phyloP scores from a whole-genome alignment of 2,888 invertebrate species.

The Aleiodes alternator region DNA sequence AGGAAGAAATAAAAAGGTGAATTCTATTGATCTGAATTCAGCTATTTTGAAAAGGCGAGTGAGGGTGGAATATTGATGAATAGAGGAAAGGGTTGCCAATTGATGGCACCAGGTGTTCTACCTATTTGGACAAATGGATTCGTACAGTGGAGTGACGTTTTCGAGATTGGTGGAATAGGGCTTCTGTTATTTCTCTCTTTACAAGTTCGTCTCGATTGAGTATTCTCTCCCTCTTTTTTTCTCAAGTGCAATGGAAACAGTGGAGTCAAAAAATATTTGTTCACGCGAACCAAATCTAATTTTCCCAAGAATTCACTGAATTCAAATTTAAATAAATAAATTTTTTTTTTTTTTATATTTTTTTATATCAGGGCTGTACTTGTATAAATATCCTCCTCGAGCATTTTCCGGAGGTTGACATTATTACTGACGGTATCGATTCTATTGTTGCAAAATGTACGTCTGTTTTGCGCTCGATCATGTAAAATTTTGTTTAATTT shows the following conservation, averaged over 20 bases:
- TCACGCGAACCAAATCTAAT: not conserved
- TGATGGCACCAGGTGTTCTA: conserved; percentile 34
- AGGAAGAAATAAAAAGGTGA: not conserved
- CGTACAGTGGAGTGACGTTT: conserved; percentile 51
- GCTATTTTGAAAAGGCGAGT: conserved; percentile 10
- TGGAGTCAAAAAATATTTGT: conserved; percentile 15
- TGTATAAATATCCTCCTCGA: too few species aligned
- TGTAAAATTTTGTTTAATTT: too few species aligned
- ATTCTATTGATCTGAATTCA: conserved; percentile 29
- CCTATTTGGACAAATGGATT: conserved; percentile 49
- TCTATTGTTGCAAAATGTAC: too few species aligned
- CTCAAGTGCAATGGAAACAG: conserved; percentile 41
- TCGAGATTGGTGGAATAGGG: conserved; percentile 35
- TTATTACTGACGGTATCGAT: too few species aligned
- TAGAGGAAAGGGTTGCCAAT: conserved; percentile 38
- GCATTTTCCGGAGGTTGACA: too few species aligned
- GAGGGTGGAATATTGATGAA: conserved; percentile 31
- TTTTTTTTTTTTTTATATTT: too few species aligned
- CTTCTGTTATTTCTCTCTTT: conserved; percentile 35
- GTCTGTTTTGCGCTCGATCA: too few species aligned
- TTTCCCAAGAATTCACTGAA: too few species aligned
- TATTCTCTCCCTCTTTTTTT: not conserved
- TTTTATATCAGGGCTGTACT: too few species aligned
- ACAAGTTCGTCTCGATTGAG: conserved; percentile 20
- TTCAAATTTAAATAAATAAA: too few species aligned